A percentile compares a stretch with the other conserved stretches of the same genome.
These are phyloP conservation scores for Drosophila paranaensis DNA, from an alignment of 2,888 invertebrate species.

Conservation along the genomic window DNA sequence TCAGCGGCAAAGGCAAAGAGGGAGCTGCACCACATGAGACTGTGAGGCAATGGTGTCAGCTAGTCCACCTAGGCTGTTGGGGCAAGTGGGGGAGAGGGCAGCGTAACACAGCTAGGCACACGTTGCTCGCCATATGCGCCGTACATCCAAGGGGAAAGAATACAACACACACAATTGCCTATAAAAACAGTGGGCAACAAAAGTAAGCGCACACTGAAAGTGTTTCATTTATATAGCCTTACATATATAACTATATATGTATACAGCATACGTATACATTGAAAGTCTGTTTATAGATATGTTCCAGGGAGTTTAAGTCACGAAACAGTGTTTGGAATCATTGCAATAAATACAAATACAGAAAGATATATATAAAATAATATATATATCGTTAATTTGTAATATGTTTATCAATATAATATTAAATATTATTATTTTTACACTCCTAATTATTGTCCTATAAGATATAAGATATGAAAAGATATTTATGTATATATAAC, in stretches of 20 bases:
- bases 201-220: neutral
- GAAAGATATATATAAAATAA: too few relatives aligned
- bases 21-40: constrained; percentile 10
- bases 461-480: too few relatives aligned
- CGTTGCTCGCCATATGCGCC: constrained; percentile 64
- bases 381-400: too few relatives aligned
- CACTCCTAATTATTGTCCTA: too few relatives aligned
- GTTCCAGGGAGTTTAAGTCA: neutral
- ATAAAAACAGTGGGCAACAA: constrained; percentile 31
- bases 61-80: constrained; percentile 2
- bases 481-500: too few relatives aligned
- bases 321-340: neutral
- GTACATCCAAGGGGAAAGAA: constrained; percentile 30
- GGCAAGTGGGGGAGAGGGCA: neutral
- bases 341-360: neutral
- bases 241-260: neutral
- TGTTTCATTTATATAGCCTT: neutral
- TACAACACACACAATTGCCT: constrained; percentile 29
- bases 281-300: neutral
- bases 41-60: constrained; percentile 6
- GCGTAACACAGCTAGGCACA: constrained; percentile 46
- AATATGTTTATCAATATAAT: too few relatives aligned
- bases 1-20: constrained; percentile 4
- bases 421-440: too few relatives aligned
- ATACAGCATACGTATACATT: neutral